Evolutionary conservation across 1,140 invertebrate species (phyloP).

Genomic region (Euglossa dilemma): DNA sequence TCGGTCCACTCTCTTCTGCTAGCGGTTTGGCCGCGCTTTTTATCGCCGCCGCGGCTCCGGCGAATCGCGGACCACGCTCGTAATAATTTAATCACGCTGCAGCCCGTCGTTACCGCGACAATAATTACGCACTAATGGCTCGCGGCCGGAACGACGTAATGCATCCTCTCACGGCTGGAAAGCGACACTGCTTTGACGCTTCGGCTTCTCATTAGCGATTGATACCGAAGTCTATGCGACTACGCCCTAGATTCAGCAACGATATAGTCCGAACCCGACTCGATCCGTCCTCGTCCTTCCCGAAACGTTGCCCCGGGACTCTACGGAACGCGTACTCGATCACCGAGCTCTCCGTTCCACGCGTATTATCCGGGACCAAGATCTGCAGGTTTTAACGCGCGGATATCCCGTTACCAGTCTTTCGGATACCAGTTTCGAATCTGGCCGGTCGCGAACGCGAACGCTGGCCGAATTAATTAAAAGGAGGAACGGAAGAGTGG

Average conservation of each 20-base stretch:
- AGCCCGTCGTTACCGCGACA: conserved; percentile 23
- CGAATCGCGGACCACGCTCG: not conserved
- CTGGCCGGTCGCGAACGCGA: not conserved
- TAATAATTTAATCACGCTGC: conserved; percentile 38
- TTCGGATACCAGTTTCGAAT: not conserved
- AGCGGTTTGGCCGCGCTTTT: not conserved
- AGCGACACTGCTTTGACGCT: conserved; percentile 37
- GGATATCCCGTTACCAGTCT: not conserved
- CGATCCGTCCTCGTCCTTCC: not conserved
- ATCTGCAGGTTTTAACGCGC: too few relatives aligned
- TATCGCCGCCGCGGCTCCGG: not conserved
- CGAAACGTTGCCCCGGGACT: not conserved
- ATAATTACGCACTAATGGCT: conserved; percentile 50
- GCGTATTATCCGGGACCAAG: too few relatives aligned
- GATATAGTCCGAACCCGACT: not conserved
- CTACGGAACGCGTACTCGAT: too few relatives aligned
- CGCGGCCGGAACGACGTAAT: conserved; percentile 44
- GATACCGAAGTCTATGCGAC: conserved; percentile 2
- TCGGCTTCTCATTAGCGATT: conserved; percentile 44
- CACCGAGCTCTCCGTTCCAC: too few relatives aligned
- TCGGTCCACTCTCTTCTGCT: too few relatives aligned
- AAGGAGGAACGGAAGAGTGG: not conserved
- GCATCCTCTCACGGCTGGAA: conserved; percentile 47
- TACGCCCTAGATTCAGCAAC: not conserved
- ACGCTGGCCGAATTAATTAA: not conserved